A percentile compares a stretch with the other conserved stretches of the same genome.
Evolutionary conservation across 2,113 vertebrate genomes (phyloP).

Genomic region (Saimiri boliviensis): DNA sequence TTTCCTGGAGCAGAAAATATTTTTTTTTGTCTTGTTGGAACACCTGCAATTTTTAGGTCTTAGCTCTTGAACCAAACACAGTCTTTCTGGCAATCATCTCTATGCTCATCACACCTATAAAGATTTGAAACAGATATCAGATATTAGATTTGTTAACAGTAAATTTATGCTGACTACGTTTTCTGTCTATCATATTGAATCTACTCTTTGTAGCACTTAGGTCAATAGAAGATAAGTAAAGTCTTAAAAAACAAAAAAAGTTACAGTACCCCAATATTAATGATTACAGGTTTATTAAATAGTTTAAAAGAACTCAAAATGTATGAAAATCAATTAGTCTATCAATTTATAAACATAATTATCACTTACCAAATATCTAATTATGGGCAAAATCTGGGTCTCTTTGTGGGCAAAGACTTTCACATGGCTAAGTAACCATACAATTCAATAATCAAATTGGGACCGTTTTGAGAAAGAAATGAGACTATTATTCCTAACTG

Average conservation of each 20-base stretch:
- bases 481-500: neutral
- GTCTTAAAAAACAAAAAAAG: neutral
- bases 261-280: neutral
- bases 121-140: conserved; percentile 40
- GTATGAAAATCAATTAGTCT: neutral
- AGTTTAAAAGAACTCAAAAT: neutral
- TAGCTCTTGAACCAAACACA: conserved; percentile 44
- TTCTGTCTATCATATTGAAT: conserved; percentile 55
- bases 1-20: conserved; percentile 58
- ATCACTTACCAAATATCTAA: neutral
- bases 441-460: neutral
- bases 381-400: neutral
- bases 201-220: neutral
- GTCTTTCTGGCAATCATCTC: neutral
- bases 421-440: neutral
- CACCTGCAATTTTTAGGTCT: neutral
- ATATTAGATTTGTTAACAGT: neutral
- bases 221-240: neutral
- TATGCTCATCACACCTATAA: conserved; percentile 5
- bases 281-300: neutral
- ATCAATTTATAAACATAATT: neutral
- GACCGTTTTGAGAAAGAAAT: neutral
- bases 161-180: neutral
- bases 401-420: neutral
- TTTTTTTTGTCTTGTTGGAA: conserved; percentile 56